Evolutionary conservation across 2,888 invertebrate genomes (phyloP).

Genomic region (Trachelus iudaicus): DNA sequence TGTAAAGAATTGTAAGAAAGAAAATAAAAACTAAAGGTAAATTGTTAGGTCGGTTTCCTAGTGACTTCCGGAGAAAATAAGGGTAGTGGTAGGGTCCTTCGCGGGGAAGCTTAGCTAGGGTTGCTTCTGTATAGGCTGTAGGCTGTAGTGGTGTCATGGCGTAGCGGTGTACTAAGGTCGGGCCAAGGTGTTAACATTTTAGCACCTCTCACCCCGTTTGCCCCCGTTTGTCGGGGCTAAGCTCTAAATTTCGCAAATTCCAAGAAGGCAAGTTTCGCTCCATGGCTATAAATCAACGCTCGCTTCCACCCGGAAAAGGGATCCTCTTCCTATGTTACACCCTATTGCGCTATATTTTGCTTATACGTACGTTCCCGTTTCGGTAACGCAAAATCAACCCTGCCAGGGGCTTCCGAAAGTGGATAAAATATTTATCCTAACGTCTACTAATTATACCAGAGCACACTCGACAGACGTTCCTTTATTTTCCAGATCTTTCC

Average conservation of each 20-base stretch:
- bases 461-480: not conserved
- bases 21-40: not conserved
- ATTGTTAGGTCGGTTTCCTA: slow-evolving; percentile 5
- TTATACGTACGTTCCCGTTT: not conserved
- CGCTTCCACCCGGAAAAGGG: not conserved
- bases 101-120: slow-evolving; percentile 14
- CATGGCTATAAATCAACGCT: slow-evolving; percentile 43
- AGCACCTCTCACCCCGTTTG: slow-evolving; percentile 30
- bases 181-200: slow-evolving; percentile 39
- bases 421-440: slow-evolving; percentile 43
- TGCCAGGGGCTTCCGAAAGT: slow-evolving; percentile 16
- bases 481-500: not conserved
- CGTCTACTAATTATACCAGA: slow-evolving; percentile 34
- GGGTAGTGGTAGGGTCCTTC: slow-evolving; percentile 1
- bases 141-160: not conserved
- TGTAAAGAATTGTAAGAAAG: not conserved
- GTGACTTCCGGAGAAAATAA: slow-evolving; percentile 6
- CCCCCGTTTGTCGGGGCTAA: slow-evolving; percentile 32
- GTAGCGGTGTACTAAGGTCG: slow-evolving; percentile 16
- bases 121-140: not conserved
- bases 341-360: not conserved
- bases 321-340: not conserved
- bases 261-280: slow-evolving; percentile 39
- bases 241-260: slow-evolving; percentile 55
- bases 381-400: not conserved